These are phyloP conservation scores for Paracanthobrama guichenoti DNA, from an alignment of 2,113 vertebrate genomes.

Conservation along the genomic window DNA sequence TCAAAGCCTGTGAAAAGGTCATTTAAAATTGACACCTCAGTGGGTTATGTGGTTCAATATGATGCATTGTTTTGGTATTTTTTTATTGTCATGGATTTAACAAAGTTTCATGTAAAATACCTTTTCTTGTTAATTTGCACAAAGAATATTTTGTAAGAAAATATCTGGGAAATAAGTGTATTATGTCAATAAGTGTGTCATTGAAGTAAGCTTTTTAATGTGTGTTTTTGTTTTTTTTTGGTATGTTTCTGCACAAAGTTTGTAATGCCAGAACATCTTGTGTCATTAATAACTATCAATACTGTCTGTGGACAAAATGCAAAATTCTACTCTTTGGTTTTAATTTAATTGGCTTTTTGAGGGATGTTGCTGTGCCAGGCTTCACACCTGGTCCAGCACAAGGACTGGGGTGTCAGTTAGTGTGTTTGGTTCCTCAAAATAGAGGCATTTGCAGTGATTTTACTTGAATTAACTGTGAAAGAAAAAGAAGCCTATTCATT, in stretches of 20 bases:
- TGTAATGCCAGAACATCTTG: not conserved
- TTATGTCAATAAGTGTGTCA: not conserved
- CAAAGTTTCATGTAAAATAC: slow-evolving; percentile 4
- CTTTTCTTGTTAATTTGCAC: slow-evolving; percentile 49
- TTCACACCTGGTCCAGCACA: not conserved
- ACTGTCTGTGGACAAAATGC: not conserved
- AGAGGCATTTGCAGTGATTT: slow-evolving; percentile 7
- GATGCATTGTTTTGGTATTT: slow-evolving; percentile 29
- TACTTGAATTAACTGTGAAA: slow-evolving; percentile 10
- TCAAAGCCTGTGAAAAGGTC: slow-evolving; percentile 32
- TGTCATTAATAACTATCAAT: not conserved
- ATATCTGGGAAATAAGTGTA: slow-evolving; percentile 10
- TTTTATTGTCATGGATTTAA: slow-evolving; percentile 37
- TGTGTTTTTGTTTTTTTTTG: slow-evolving; percentile 33
- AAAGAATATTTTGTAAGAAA: slow-evolving; percentile 52
- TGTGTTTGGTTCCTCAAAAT: slow-evolving; percentile 11
- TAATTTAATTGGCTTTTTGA: not conserved
- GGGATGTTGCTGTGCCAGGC: not conserved
- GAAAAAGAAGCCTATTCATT: not conserved
- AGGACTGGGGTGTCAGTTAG: not conserved
- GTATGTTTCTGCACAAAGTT: not conserved
- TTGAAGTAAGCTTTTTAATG: not conserved
- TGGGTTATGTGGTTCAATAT: slow-evolving; percentile 46
- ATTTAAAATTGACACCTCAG: not conserved
- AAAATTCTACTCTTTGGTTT: not conserved